These are phyloP conservation scores for Nothoprocta perdicaria DNA, from an alignment of 2,113 vertebrate genomes.

Conservation along the genomic window DNA sequence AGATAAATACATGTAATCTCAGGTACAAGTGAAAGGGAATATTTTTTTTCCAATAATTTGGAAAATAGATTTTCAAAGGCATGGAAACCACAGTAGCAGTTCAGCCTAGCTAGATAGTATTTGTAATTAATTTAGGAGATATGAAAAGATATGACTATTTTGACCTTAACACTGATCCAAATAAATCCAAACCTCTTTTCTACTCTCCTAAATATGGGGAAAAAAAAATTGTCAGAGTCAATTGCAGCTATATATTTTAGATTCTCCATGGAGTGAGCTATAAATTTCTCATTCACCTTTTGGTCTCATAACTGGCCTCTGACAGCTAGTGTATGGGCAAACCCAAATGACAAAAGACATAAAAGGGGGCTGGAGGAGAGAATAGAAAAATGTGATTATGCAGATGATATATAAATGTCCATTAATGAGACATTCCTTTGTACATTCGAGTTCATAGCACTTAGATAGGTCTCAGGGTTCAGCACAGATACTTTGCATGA, in stretches of 20 bases:
- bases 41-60: not conserved
- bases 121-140: constrained; percentile 1
- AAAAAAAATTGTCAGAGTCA: constrained; percentile 18
- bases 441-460: constrained; percentile 24
- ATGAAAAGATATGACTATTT: not conserved
- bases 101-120: not conserved
- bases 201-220: constrained; percentile 2
- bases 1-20: not conserved
- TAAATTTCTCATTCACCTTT: constrained; percentile 20
- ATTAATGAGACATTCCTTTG: constrained; percentile 41
- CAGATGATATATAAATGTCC: constrained; percentile 45
- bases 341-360: constrained; percentile 37
- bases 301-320: not conserved
- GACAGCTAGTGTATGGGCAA: not conserved
- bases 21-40: not conserved
- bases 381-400: constrained; percentile 20
- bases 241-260: constrained; percentile 34
- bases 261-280: not conserved
- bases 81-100: not conserved
- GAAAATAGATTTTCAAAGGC: not conserved
- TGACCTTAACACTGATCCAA: not conserved
- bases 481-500: not conserved
- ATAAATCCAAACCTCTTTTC: constrained; percentile 44
- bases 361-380: not conserved
- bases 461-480: not conserved